Percentiles rank a stretch among this genome's conserved stretches.
Evolutionary conservation across 2,888 invertebrate genomes (phyloP).

Genomic region (Chrysina gloriosa): DNA sequence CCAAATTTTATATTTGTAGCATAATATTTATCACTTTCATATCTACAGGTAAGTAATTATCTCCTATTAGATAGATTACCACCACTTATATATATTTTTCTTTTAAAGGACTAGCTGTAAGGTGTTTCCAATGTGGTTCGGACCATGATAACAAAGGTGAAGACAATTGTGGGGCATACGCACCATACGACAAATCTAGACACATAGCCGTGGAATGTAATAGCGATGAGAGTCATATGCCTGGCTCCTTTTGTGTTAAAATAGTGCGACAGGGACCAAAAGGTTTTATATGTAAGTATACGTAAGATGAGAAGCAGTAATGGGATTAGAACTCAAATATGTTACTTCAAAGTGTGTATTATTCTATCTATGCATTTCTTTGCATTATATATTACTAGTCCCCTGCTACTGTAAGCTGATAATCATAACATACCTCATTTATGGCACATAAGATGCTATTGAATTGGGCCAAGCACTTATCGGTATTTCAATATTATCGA

Average conservation of each 20-base stretch:
- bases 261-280: slow-evolving; percentile 92
- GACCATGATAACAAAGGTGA: slow-evolving; percentile 82
- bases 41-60: slow-evolving; percentile 16
- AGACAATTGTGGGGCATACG: slow-evolving; percentile 92
- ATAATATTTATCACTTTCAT: slow-evolving; percentile 8
- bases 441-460: no score
- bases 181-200: slow-evolving; percentile 82
- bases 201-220: slow-evolving; percentile 94
- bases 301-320: no score
- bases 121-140: slow-evolving; percentile 95
- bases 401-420: no score
- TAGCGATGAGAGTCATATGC: slow-evolving; percentile 92
- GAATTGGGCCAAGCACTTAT: no score
- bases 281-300: slow-evolving; percentile 90
- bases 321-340: no score
- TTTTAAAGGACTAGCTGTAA: slow-evolving; percentile 74
- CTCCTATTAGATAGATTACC: not conserved
- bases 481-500: no score
- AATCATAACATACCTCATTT: no score
- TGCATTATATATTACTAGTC: slow-evolving; percentile 5
- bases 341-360: no score
- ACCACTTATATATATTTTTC: not conserved
- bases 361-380: no score
- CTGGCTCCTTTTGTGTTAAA: slow-evolving; percentile 97
- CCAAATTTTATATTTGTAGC: not conserved